Evolutionary conservation across 1,140 invertebrate species (phyloP).

Genomic region (Venturia canescens): DNA sequence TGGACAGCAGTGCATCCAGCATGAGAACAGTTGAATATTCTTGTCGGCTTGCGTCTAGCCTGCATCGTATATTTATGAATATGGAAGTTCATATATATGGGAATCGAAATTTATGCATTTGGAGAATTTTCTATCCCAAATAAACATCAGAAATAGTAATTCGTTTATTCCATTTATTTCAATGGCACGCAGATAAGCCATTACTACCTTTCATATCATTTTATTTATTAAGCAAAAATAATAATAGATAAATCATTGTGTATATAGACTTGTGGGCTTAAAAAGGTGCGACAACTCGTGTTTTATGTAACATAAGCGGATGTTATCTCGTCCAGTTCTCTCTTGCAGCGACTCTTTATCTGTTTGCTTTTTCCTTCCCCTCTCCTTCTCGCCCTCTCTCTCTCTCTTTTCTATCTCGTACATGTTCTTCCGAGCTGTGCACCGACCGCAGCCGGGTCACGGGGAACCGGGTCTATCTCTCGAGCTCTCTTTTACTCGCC

Average conservation of each 20-base stretch:
- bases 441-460: constrained; percentile 57
- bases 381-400: background rate
- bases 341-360: background rate
- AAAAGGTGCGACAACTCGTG: constrained; percentile 63
- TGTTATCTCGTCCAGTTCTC: constrained; percentile 59
- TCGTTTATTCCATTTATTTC: too few species aligned
- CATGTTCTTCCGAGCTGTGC: background rate
- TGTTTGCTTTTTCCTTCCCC: background rate
- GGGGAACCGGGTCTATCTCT: constrained; percentile 50
- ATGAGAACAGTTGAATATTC: background rate
- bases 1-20: constrained; percentile 46
- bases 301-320: constrained; percentile 65
- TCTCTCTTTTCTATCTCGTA: background rate
- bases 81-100: too few species aligned
- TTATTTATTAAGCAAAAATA: background rate
- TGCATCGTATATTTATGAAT: background rate
- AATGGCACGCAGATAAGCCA: too few species aligned
- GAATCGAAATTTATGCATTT: too few species aligned
- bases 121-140: too few species aligned
- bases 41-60: background rate
- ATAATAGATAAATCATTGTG: background rate
- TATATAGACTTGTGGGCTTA: background rate
- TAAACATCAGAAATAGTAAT: too few species aligned
- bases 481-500: constrained; percentile 35
- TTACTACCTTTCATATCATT: background rate